Evolutionary conservation across 2,797 vertebrate genomes (phyloP), one percentile per base, ranked within the genome.

Genomic region (Melanotaenia maccullochi): DNA sequence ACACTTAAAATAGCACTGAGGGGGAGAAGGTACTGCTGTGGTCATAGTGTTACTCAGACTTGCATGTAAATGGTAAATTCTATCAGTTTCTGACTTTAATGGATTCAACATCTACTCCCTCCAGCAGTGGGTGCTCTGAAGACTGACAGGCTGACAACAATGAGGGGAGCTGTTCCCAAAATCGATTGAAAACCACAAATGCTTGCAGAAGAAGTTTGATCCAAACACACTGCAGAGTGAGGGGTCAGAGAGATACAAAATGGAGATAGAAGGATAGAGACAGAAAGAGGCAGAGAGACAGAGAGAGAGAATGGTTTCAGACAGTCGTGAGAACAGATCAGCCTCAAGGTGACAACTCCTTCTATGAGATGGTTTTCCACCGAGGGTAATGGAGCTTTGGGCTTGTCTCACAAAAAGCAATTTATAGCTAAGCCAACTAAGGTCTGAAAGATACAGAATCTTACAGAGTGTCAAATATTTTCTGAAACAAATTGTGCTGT

Each of bases 281-380:
- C 55, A 68, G 62, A 76, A 18, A 36, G 42, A 84, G 76, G 84
- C 51, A 68, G 61, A 78, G 24, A 36, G 44, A 73, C 59, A 65
- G 71, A 75, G 64, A 78, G 73, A 70, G 68, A 67, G 88, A 85
- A 64, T 5, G 75, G 83, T 91, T 91, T 92, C 93, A 93, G 86
- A 93, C 92, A 92, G 85, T 93, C 88, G 60, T 58, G 71, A 90
- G 87, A 85, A 79, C 77, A 88, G 81, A 92, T 89, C 80, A 55
- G 85, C 91, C 89, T 88, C 84, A 80, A 89, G 90, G 90, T 94
- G 91, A 93, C 89, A 93, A 90, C 90, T 93, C 83, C 90, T 90
- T 90, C 86, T 87, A 84, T 69, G 85, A 89, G 90, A 93, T 89
- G 87, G 82, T 85, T 93, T 93, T 92, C 84, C 79, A 82, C 76